Evolutionary conservation across 2,797 vertebrate species (phyloP).

Genomic region (Micromesistius poutassou): DNA sequence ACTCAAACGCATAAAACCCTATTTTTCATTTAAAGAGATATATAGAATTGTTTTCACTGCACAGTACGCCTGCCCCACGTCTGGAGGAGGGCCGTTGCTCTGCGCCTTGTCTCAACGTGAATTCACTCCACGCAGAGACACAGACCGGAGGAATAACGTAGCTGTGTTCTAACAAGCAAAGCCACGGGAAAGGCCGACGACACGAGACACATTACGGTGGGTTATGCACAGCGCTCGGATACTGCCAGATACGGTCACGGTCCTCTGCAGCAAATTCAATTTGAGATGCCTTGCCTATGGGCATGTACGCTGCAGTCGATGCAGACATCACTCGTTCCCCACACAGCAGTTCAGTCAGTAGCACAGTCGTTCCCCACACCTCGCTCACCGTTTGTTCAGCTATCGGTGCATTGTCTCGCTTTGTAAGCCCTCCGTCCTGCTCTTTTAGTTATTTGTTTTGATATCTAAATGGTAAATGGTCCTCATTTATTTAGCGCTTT

Average conservation of each 20-base stretch:
- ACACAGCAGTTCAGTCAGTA: not conserved
- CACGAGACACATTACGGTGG: not conserved
- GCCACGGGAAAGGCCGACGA: not conserved
- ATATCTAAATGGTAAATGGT: no score
- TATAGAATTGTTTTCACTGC: not conserved
- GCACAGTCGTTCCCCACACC: no score
- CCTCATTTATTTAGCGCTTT: no score
- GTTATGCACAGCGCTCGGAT: not conserved
- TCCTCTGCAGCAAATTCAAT: not conserved
- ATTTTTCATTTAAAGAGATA: not conserved
- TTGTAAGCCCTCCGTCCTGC: not conserved
- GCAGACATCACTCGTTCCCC: conserved; percentile 1
- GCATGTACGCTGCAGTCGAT: not conserved
- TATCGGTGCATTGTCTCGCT: no score
- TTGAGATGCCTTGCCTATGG: not conserved
- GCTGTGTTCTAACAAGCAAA: not conserved
- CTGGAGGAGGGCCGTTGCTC: no score
- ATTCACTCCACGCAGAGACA: not conserved
- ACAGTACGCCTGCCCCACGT: not conserved
- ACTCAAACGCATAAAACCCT: not conserved
- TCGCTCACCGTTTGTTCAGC: not conserved
- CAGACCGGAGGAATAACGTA: not conserved
- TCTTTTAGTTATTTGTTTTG: not conserved
- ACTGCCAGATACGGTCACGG: not conserved
- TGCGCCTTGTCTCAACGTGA: not conserved